These are phyloP conservation scores for Platypus cylindrus DNA, from an alignment of 2,888 invertebrate species.

Conservation along the genomic window DNA sequence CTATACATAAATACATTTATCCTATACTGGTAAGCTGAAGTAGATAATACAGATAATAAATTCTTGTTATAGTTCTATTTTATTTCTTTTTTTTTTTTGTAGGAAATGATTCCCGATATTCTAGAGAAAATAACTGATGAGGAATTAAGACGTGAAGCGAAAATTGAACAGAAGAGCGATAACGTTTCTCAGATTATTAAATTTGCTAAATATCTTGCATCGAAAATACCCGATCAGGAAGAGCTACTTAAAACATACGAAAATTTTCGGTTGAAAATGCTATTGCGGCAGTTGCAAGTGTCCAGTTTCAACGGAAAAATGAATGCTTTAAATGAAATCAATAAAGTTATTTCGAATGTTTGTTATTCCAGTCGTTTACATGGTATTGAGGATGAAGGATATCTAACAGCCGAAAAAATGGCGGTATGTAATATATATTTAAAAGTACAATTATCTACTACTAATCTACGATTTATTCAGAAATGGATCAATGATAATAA, in stretches of 20 bases:
- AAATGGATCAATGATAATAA: constrained; percentile 94
- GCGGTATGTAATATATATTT: constrained; percentile 51
- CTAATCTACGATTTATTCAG: constrained; percentile 34
- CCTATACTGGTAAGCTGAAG: constrained; percentile 66
- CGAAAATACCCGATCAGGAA: constrained; percentile 73
- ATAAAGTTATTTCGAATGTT: constrained; percentile 87
- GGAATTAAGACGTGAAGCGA: constrained; percentile 89
- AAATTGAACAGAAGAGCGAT: constrained; percentile 92
- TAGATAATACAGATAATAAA: constrained; percentile 1
- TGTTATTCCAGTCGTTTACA: constrained; percentile 73
- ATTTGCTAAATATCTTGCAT: constrained; percentile 79
- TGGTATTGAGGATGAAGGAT: constrained; percentile 68
- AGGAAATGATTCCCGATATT: constrained; percentile 80
- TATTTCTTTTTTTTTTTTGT: constrained; percentile 30
- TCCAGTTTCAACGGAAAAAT: constrained; percentile 98
- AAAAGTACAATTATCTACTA: not conserved
- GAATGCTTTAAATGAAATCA: constrained; percentile 97
- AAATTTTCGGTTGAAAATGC: constrained; percentile 93
- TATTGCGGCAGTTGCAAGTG: constrained; percentile 77
- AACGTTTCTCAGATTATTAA: constrained; percentile 89
- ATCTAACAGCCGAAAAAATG: constrained; percentile 88
- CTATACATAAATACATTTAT: constrained; percentile 84
- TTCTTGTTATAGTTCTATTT: constrained; percentile 1
- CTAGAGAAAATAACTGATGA: constrained; percentile 89
- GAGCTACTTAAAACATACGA: constrained; percentile 67